A percentile compares a stretch with the other conserved stretches of the same genome.
phyloP scores from a whole-genome alignment of 2,797 vertebrate genomes.

The Anomalospiza imberbis region DNA sequence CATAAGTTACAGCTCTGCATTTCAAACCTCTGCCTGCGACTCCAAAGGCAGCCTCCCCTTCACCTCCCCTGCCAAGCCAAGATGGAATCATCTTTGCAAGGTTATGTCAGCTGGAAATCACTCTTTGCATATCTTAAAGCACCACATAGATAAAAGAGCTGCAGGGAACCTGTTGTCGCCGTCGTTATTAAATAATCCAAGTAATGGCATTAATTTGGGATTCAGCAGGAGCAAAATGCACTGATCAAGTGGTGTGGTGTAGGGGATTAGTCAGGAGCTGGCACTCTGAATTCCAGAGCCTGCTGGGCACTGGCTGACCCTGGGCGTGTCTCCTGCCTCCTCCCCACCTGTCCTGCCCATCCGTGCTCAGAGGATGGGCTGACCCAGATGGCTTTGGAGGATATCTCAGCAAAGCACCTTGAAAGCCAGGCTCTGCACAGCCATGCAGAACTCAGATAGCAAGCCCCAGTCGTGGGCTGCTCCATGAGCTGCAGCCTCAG shows the following conservation, averaged over 20 bases:
- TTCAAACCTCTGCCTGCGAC: background rate
- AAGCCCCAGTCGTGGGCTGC: background rate
- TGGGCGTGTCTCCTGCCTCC: background rate
- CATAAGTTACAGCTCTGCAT: slow-evolving; percentile 4
- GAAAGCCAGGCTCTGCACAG: background rate
- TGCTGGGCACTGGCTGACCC: background rate
- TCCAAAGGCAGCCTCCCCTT: background rate
- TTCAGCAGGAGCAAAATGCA: background rate
- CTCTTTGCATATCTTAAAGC: slow-evolving; percentile 27
- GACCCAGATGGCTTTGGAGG: background rate
- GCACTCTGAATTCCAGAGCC: background rate
- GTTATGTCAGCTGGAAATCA: slow-evolving; percentile 53
- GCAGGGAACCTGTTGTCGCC: slow-evolving; percentile 32
- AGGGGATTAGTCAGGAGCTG: background rate
- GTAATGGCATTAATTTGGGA: slow-evolving; percentile 47
- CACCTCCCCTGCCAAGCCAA: background rate
- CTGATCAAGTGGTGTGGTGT: background rate
- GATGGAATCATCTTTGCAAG: background rate
- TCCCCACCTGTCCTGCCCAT: background rate
- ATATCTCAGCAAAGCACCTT: background rate
- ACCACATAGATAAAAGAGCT: background rate
- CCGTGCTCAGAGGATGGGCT: background rate
- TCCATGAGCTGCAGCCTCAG: background rate
- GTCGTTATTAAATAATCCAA: slow-evolving; percentile 54
- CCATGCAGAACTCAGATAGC: background rate